These are phyloP conservation scores for Silvanus unidentatus DNA, from an alignment of 2,888 invertebrate species.

Conservation along the genomic window DNA sequence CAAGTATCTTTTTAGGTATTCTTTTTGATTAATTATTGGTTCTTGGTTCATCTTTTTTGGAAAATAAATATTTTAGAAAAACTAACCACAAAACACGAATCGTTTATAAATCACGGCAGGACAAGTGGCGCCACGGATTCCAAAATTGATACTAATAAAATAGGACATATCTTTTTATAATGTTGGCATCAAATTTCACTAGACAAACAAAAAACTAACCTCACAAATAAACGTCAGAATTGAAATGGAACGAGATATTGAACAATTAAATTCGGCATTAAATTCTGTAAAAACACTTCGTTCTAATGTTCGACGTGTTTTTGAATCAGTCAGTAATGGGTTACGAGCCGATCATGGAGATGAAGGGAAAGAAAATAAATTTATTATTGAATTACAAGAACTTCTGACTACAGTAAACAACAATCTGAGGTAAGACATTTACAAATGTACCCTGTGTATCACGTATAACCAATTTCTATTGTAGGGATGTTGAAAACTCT, in stretches of 20 bases:
- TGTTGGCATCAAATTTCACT: too few species aligned
- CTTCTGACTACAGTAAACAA: constrained; percentile 72
- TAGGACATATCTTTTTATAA: too few species aligned
- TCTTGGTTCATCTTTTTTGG: too few species aligned
- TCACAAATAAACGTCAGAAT: too few species aligned
- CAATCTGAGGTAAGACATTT: constrained; percentile 59
- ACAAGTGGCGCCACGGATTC: too few species aligned
- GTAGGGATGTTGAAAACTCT: constrained; percentile 76
- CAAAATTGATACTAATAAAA: too few species aligned
- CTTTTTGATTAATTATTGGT: constrained; percentile 63
- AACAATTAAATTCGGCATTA: constrained; percentile 68
- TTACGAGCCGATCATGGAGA: constrained; percentile 73
- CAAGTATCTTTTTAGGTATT: constrained; percentile 74
- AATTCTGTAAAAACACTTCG: constrained; percentile 70
- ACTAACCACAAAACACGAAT: too few species aligned
- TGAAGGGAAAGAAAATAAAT: constrained; percentile 72
- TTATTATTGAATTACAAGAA: constrained; percentile 71
- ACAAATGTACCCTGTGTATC: not conserved
- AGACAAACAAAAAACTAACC: too few species aligned
- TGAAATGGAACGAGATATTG: constrained; percentile 49
- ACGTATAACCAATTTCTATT: constrained; percentile 10
- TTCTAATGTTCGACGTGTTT: constrained; percentile 78
- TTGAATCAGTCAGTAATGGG: constrained; percentile 78
- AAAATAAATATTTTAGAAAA: too few species aligned
- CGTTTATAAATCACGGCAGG: too few species aligned